Base-by-base conservation (phyloP, 2,888 invertebrate genomes). In the Torymus auratus region DNA sequence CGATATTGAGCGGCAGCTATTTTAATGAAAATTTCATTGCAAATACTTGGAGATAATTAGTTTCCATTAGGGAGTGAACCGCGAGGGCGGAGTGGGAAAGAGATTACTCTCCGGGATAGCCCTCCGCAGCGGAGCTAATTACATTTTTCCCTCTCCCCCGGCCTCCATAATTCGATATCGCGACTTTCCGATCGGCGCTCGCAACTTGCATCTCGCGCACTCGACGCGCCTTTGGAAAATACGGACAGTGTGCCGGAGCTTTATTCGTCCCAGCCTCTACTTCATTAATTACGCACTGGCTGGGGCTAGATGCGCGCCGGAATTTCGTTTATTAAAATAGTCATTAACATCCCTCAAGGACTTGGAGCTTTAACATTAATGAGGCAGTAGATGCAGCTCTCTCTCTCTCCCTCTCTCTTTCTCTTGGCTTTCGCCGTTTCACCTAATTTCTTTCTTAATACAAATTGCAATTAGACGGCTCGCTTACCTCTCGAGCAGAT, bases 401-500 rank as follows among this genome's bases (percentile, higher is more conserved):
- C 7, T 7, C 41, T 41, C 7, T 41, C 7, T 41, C 41, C 1
- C 41, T 41, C 41, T 41, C 7, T 41, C 7, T 7, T 41, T 41
- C 7, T 41, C 7, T 7, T 41, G 41, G 7, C 41, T 41, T 41
- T 41, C 41, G 41, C 5, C 41, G 1, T 41, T 41, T 41, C 41
- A 41, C 41, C 41, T 41, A 41, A 41, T 41, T 41, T 41, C 41
- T 41, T 61, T 11, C n/a, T 41, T 64, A 61, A 71, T 61, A 60
- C 50, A 71, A 61, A 62, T 41, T 62, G 53, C 41, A 75, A 61
- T 75, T 61, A 61, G 23, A 52, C 23, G 20, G 67, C 10, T 50
- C n/a, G 70, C 80, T 77, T 84, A 91, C 91, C 86, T 84, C 56
- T 89, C 84, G 64, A 91, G 84, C 20, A 87, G 84, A 77, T 87